Evolutionary conservation across 2,888 invertebrate genomes (phyloP), one percentile per base, ranked within the genome.

Genomic region (Eutolmus rufibarbis): DNA sequence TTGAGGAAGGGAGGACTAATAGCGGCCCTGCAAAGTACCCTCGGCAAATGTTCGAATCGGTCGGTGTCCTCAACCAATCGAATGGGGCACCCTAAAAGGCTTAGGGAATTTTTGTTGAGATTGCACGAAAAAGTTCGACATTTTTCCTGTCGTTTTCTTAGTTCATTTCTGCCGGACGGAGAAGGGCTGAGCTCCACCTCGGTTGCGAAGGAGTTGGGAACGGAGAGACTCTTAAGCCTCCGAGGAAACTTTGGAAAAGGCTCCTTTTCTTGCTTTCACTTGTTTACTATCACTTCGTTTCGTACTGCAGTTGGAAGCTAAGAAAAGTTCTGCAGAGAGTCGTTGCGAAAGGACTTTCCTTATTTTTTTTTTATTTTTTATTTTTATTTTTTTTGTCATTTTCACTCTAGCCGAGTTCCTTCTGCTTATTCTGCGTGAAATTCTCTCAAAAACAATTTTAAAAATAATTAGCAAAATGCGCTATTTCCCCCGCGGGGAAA

Each of bases 41-140:
- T 66, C 66, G 19, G 57, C 28, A 66, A 66, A 66, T 66, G 66
- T 66, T 56, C 66, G 28, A 66, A 66, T 51, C 51, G 51, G 7
- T 16, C 51, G n/a, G 51, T 51, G 51, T 51, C 51, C 51, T 51
- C 19, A 51, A 51, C 51, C 51, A 51, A 51, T 51, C 51, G 66
- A 66, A 66, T 23, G 4, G 85, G 37, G 46, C 82, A 23, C 28
- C 79, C n/a, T n/a, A 84, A 66, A 84, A 74, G 74, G 46, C 51
- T 85, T 85, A 82, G 37, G 57, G 82, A 43, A 46, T 78, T 78
- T 46, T 46, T 81, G 51, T 51, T 81, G 23, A 57, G 82, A 82
- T 51, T 82, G 81, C 37, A 57, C 57, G 82, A 57, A 66, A 46
- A 82, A 82, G 40, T 82, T 82, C 57, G 57, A 82, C 82, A 82